A percentile compares a stretch with the other conserved stretches of the same genome.
Conservation (phyloP, 92 coral and sea anemone species). For the Umimayanthus kanabou region DNA sequence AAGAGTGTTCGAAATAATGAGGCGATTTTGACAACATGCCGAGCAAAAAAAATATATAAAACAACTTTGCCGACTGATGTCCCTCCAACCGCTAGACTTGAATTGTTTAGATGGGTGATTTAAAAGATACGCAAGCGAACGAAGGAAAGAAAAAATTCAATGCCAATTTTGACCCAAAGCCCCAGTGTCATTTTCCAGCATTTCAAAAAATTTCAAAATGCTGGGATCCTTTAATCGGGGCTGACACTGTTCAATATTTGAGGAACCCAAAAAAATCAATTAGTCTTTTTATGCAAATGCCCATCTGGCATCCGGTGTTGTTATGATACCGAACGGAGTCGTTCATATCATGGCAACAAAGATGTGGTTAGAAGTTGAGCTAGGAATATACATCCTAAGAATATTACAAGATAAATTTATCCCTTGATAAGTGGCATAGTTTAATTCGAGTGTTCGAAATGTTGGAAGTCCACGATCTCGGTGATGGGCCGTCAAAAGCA, state of each 20-base stretch:
- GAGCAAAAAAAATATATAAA: no score
- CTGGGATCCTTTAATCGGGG: neutral
- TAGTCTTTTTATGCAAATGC: conserved; percentile 4
- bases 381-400: neutral
- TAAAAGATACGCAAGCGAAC: no score
- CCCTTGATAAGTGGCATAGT: neutral
- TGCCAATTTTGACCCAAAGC: neutral
- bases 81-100: no score
- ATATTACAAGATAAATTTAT: conserved; percentile 14
- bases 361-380: conserved; percentile 7
- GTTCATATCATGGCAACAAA: conserved; percentile 33
- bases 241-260: conserved; percentile 11
- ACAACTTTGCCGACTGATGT: no score
- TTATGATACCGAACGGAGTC: neutral
- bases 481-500: conserved; percentile 94
- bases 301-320: neutral
- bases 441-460: conserved; percentile 39
- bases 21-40: no score
- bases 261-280: neutral
- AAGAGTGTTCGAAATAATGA: no score
- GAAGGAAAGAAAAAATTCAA: no score
- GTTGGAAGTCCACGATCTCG: conserved; percentile 59
- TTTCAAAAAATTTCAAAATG: no score
- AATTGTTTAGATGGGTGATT: no score
- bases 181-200: neutral